These are phyloP conservation scores for Petroica traversi DNA, from an alignment of 2,113 vertebrate genomes.

Conservation along the genomic window DNA sequence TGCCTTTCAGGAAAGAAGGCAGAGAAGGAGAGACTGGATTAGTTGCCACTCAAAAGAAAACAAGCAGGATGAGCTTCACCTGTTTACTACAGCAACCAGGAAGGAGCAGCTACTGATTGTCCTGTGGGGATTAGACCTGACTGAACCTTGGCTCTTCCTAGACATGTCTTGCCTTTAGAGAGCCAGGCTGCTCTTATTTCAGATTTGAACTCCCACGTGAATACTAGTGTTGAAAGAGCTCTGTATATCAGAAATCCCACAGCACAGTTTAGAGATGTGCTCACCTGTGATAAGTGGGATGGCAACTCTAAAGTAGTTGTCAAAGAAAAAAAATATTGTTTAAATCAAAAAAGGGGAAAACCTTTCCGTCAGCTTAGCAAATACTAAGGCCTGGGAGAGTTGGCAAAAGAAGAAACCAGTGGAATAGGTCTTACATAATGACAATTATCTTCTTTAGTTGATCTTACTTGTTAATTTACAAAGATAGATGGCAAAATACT, in stretches of 20 bases:
- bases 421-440: background rate
- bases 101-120: background rate
- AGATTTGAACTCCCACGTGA: background rate
- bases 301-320: background rate
- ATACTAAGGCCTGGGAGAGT: background rate
- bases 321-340: background rate
- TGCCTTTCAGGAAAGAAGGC: background rate
- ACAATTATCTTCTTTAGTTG: background rate
- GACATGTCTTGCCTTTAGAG: background rate
- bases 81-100: background rate
- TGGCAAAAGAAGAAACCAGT: background rate
- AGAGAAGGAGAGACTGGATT: background rate
- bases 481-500: background rate
- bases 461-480: background rate
- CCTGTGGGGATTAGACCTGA: background rate
- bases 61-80: background rate
- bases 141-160: background rate
- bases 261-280: background rate
- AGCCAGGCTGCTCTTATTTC: background rate
- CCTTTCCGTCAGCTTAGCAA: background rate
- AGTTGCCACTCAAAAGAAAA: background rate
- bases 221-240: background rate
- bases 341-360: background rate
- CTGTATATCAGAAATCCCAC: background rate
- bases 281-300: background rate